Evolutionary conservation across 2,888 invertebrate genomes (phyloP), one percentile per base, ranked within the genome.

Genomic region (Aphidoletes aphidimyza): DNA sequence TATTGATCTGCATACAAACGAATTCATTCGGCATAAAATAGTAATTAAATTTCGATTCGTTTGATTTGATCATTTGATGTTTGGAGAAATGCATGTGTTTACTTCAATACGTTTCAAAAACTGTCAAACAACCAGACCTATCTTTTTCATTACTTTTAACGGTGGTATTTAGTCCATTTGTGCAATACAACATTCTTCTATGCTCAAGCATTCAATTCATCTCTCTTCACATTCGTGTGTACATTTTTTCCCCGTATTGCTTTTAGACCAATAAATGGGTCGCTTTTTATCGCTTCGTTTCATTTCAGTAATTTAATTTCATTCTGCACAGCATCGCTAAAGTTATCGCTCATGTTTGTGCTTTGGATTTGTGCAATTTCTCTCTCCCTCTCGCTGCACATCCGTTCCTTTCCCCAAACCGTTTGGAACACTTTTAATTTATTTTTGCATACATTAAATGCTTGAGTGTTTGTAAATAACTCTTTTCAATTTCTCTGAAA

Each of bases 391-490:
- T 69, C 14, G 30, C 3, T 54, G 3, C 9, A 11, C 19, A 17
- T 47, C 2, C 47, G 8, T 47, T 19, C 3, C 47, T 47, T 47
- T 19, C 19, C 19, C 17, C 47, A 14, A 34, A 69, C 2, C 69
- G 69, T 8, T 30, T 30, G 69, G 69, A 30, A 69, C 69, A 69
- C 69, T 69, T 34, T 69, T 69, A 69, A 69, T 69, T 69, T 69
- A 69, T 69, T 69, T 69, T 30, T 69, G 69, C 34, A 69, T 69
- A 69, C 69, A 69, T 69, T 69, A 69, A 69, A 69, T 69, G 69
- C 30, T 69, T 69, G 69, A 69, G 69, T 30, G 34, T 69, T 30
- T 69, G 69, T 69, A 69, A 69, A 69, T 69, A 69, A 30, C 69
- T 69, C 69, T 69, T 69, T 69, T 69, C 69, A 69, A 69, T 69